Evolutionary conservation across 1,140 invertebrate genomes (phyloP).

Genomic region (Lucilia sericata): DNA sequence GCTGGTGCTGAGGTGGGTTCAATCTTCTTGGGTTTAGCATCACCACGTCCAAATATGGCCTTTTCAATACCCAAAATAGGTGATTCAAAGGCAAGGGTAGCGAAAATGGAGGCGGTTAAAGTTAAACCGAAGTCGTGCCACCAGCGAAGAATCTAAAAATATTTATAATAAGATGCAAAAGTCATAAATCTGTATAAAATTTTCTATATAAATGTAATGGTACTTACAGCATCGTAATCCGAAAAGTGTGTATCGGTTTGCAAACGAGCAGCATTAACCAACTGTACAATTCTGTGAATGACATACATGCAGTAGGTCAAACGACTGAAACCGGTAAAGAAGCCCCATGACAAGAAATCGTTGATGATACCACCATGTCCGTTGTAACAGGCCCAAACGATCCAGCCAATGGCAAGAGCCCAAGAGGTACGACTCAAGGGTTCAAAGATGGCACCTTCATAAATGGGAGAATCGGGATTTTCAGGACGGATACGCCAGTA

Average conservation of each 20-base stretch:
- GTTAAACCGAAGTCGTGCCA: slow-evolving; percentile 65
- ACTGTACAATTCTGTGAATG: slow-evolving; percentile 71
- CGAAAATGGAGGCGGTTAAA: slow-evolving; percentile 59
- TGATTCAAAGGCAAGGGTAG: slow-evolving; percentile 62
- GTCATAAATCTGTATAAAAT: background rate
- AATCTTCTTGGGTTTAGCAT: slow-evolving; percentile 55
- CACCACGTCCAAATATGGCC: slow-evolving; percentile 58
- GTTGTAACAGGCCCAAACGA: slow-evolving; percentile 78
- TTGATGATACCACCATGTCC: slow-evolving; percentile 76
- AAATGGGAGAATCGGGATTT: slow-evolving; percentile 72
- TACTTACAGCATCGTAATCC: slow-evolving; percentile 47
- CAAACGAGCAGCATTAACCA: slow-evolving; percentile 54
- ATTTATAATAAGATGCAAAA: background rate
- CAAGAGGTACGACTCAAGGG: slow-evolving; percentile 76
- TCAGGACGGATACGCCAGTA: slow-evolving; percentile 73
- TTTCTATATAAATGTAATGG: too few relatives aligned
- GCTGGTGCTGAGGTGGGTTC: slow-evolving; percentile 49
- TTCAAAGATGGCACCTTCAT: slow-evolving; percentile 76
- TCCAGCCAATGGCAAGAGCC: slow-evolving; percentile 77
- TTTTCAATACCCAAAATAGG: slow-evolving; percentile 65
- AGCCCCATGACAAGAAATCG: slow-evolving; percentile 75
- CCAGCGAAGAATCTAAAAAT: slow-evolving; percentile 61
- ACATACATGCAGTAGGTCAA: slow-evolving; percentile 80
- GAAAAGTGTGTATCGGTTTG: slow-evolving; percentile 48
- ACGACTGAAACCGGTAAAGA: slow-evolving; percentile 75